Conservation (phyloP, 2,797 vertebrate genomes). For the Pseudopleuronectes americanus region DNA sequence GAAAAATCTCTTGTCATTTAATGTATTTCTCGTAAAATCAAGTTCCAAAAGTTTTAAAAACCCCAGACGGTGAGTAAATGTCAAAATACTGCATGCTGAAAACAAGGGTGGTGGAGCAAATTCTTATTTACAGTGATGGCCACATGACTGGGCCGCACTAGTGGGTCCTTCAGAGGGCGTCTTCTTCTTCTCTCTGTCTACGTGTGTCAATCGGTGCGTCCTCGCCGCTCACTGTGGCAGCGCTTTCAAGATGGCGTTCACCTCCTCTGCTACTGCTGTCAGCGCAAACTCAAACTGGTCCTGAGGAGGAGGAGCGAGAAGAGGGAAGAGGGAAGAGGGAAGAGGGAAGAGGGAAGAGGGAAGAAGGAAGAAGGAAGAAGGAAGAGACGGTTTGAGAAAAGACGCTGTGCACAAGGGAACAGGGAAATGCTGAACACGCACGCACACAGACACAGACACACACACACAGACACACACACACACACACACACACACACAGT, state of each 20-base stretch:
- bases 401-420: background rate
- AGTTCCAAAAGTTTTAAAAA: constrained; percentile 20
- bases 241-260: constrained; percentile 97
- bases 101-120: constrained; percentile 43
- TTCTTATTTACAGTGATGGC: constrained; percentile 57
- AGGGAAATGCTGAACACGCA: background rate
- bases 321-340: background rate
- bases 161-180: constrained; percentile 21
- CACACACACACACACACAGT: constrained; percentile 12
- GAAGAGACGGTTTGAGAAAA: background rate
- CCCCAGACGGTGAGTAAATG: constrained; percentile 23
- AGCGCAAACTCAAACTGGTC: constrained; percentile 99
- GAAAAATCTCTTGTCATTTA: background rate
- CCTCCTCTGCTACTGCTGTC: constrained; percentile 96
- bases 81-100: constrained; percentile 55
- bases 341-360: too few relatives aligned
- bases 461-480: constrained; percentile 2
- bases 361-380: too few relatives aligned
- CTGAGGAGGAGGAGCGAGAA: constrained; percentile 67
- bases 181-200: constrained; percentile 19
- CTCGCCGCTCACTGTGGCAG: constrained; percentile 89
- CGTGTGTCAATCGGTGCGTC: constrained; percentile 33
- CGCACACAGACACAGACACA: too few relatives aligned
- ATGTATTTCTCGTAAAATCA: constrained; percentile 10
- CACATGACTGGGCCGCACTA: constrained; percentile 29